Conservation (phyloP, 2,113 vertebrate species). For the Agelaius tricolor region DNA sequence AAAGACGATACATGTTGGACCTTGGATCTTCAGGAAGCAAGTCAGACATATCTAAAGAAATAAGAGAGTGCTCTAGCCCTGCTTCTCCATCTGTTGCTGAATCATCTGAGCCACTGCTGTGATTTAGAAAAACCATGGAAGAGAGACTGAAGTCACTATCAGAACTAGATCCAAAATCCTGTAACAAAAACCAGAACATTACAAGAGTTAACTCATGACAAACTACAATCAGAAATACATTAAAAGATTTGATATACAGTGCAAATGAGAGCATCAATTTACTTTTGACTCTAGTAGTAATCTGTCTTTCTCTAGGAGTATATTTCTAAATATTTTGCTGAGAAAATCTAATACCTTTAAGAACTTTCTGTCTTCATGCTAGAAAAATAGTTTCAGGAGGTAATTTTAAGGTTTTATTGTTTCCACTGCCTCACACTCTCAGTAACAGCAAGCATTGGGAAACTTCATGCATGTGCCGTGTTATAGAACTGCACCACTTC, state of each 20-base stretch:
- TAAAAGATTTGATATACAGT: neutral
- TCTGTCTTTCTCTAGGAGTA: neutral
- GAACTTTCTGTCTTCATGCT: neutral
- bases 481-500: neutral
- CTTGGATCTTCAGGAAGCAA: conserved; percentile 79
- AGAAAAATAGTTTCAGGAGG: neutral
- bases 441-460: neutral
- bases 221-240: neutral
- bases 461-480: neutral
- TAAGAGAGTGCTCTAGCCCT: conserved; percentile 81
- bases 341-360: neutral
- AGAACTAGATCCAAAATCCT: conserved; percentile 88
- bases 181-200: conserved; percentile 5
- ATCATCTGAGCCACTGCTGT: conserved; percentile 92
- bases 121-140: conserved; percentile 95
- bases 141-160: conserved; percentile 95
- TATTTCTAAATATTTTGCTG: neutral
- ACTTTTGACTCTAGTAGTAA: neutral
- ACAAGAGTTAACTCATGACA: neutral
- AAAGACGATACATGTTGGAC: conserved; percentile 90
- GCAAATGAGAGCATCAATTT: neutral
- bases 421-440: neutral
- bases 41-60: conserved; percentile 82
- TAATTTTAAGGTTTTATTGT: neutral
- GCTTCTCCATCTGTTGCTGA: conserved; percentile 84